Conservation (phyloP, 1,140 invertebrate genomes). For the Pseudobourletiella spinata region DNA sequence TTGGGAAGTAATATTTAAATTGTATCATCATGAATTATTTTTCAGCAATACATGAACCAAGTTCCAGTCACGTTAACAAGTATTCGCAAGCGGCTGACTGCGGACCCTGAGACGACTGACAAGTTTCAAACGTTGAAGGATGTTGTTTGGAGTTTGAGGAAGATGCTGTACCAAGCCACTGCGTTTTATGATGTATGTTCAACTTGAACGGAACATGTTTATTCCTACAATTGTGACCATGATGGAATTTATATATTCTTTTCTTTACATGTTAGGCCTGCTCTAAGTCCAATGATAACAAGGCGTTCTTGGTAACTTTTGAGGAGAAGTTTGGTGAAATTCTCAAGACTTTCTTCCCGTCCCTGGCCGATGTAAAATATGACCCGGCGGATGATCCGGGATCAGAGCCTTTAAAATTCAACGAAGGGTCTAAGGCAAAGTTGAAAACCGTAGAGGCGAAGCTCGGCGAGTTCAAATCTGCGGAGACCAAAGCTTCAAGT, state of each 20-base stretch:
- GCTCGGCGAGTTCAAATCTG: too few species aligned
- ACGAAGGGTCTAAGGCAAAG: neutral
- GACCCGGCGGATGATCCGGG: neutral
- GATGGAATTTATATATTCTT: neutral
- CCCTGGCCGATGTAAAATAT: neutral
- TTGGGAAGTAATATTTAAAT: too few species aligned
- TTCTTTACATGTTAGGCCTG: neutral
- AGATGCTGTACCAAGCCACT: slow-evolving; percentile 20
- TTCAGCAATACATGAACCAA: neutral
- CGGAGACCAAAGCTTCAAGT: too few species aligned
- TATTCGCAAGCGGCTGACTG: slow-evolving; percentile 6
- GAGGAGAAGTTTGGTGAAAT: neutral
- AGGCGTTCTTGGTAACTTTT: neutral
- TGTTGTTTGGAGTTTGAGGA: neutral
- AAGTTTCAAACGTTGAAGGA: neutral
- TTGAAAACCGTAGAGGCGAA: too few species aligned
- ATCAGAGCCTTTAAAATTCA: neutral
- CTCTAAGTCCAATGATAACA: neutral
- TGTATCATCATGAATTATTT: too few species aligned
- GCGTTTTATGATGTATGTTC: slow-evolving; percentile 2
- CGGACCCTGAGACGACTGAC: neutral
- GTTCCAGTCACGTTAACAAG: neutral
- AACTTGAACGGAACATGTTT: neutral
- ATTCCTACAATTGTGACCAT: neutral
- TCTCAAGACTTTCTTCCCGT: neutral